phyloP scores from a whole-genome alignment of 2,113 vertebrate genomes.

The Oncorhynchus clarkii region DNA sequence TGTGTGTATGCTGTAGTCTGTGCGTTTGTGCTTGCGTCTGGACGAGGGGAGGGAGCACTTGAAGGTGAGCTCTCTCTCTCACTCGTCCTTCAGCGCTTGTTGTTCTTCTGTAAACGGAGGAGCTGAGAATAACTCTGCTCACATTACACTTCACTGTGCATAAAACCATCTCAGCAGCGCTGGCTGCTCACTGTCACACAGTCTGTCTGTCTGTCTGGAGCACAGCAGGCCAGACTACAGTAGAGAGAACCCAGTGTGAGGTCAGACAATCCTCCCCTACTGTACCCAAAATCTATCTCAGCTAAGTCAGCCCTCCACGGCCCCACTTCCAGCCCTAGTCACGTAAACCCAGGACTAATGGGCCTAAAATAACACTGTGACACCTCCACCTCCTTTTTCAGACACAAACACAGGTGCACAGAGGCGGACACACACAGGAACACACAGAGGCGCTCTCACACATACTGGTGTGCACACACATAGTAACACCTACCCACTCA shows the following conservation, averaged over 20 bases:
- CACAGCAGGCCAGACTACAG: background rate
- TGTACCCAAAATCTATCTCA: background rate
- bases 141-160: conserved; percentile 32
- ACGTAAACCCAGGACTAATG: conserved; percentile 10
- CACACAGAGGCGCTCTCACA: conserved; percentile 10
- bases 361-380: conserved; percentile 10
- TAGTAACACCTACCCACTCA: background rate
- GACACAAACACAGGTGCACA: conserved; percentile 5
- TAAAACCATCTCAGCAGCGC: conserved; percentile 14
- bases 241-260: background rate
- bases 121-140: conserved; percentile 32
- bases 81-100: conserved; percentile 7
- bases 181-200: background rate
- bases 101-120: conserved; percentile 7
- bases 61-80: conserved; percentile 31
- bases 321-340: background rate
- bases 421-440: background rate
- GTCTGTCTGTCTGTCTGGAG: background rate
- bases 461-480: conserved; percentile 25
- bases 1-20: background rate
- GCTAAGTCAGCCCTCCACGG: background rate
- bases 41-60: background rate
- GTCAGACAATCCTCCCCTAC: background rate
- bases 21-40: background rate
- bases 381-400: conserved; percentile 2